Base-by-base conservation (phyloP, 2,888 invertebrate species). In the Sicus ferrugineus region DNA sequence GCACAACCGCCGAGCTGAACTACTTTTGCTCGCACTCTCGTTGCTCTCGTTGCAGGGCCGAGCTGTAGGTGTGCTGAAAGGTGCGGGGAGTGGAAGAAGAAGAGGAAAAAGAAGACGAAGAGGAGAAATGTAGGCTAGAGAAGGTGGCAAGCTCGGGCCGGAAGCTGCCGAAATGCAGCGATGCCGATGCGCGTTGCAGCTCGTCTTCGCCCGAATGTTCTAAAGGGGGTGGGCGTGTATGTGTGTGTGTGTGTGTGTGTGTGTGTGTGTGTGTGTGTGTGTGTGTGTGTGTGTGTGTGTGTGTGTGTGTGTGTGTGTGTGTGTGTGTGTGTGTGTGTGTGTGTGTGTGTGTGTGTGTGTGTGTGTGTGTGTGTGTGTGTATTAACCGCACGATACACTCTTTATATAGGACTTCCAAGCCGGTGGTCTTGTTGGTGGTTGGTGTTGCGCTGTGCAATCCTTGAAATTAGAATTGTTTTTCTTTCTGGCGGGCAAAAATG, bases 381-480 rank as follows among this genome's bases (percentile, higher is more conserved):
- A 30, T 26, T 19, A 21, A 11, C 28, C 1, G 30, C 58, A 56
- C 28, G 28, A 16, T n/a, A n/a, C n/a, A n/a, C n/a, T n/a, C n/a
- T n/a, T n/a, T 21, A 56, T 16, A 28, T 21, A n/a, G 58, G 30
- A 31, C 34, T 31, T 7, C 9, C 31, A 4, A n/a, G 56, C 28
- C n/a, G 30, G 28, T 30, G 31, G 34, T 16, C 16, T 30, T 34
- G 34, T 34, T 30, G 19, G 50, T 50, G 50, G 50, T n/a, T 50
- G 31, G 16, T 34, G 31, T 19, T 30, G 34, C 58, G 58, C 58
- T 59, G 58, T 19, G 31, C 31, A 30, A 34, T n/a, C 6, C 2
- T 31, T 59, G n/a, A 59, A 59, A 11, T 59, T 58, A 58, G 56
- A 58, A 58, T 48, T 48, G 6, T 48, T 50, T 19, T 50, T 50